These are phyloP conservation scores for Chromoteleia sp. DNA, from an alignment of 2,888 invertebrate genomes.

Conservation along the genomic window DNA sequence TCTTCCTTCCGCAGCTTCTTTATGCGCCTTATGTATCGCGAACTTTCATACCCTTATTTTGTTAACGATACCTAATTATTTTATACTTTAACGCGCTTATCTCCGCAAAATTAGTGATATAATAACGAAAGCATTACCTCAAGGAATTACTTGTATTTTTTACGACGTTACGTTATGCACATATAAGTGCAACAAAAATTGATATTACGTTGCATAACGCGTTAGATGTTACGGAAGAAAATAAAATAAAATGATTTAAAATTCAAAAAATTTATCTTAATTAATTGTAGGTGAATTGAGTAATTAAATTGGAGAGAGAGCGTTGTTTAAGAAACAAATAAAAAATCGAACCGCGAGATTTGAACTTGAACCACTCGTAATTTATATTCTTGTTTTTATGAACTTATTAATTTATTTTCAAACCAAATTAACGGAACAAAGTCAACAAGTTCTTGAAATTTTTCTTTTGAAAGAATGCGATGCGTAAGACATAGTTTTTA, in stretches of 20 bases:
- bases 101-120: constrained; percentile 51
- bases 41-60: constrained; percentile 51
- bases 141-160: constrained; percentile 45
- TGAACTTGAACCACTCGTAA: no score
- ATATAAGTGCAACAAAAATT: constrained; percentile 49
- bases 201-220: constrained; percentile 34
- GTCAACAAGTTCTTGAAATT: not conserved
- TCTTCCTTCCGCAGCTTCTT: constrained; percentile 70
- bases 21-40: constrained; percentile 15
- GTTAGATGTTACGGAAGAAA: constrained; percentile 51
- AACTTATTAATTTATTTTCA: no score
- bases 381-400: no score
- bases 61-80: constrained; percentile 57
- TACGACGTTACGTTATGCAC: constrained; percentile 57
- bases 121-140: constrained; percentile 56
- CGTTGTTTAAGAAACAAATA: no score
- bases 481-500: constrained; percentile 3
- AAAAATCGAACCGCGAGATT: no score
- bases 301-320: not conserved
- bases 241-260: constrained; percentile 16
- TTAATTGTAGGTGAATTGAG: constrained; percentile 5
- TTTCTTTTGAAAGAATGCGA: not conserved
- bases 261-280: constrained; percentile 5
- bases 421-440: no score
- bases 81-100: constrained; percentile 46